Evolutionary conservation across 2,888 invertebrate genomes (phyloP), one percentile per base, ranked within the genome.

Genomic region (Xanthia togata): DNA sequence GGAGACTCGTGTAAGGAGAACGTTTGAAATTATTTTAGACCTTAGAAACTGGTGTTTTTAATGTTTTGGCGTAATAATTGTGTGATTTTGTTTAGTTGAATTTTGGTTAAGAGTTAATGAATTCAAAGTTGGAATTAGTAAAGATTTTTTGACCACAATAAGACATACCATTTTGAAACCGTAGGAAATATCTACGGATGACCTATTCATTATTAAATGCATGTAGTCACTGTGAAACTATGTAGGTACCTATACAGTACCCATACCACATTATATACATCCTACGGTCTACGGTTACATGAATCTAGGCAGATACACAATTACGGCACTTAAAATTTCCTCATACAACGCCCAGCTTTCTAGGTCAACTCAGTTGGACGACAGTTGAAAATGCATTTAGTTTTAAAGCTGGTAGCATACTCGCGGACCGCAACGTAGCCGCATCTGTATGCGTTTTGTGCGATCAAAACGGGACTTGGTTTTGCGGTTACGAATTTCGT

Each of bases 351-450:
- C 73, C 57, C 76, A 59, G 44, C 73, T 87, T 88, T 89, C 82
- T 89, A 74, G 88, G 88, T 89, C 88, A 89, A 68, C 73, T 64
- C 64, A 70, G 75, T 79, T 78, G 75, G 74, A 79, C 78, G 86
- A 87, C 88, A 82, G 86, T 89, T 82, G 87, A 83, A 88, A 88
- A 89, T 89, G 88, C 88, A 89, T 84, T 88, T 73, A 59, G 76
- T 67, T 75, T 57, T 88, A 73, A 87, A 64, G 88, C 79, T 77
- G 14, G 67, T 75, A 31, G 59, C 81, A 84, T 80, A 87, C 83
- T 38, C 63, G 50, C 84, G 81, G 41, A 26, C 57, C 62, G 76
- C 60, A 31, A 57, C 55, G 38, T 63, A 31, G 31, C 63, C 63
- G 53, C 47, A 72, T 70, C 64, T 38, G 62, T 53, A 72, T 84